A percentile compares a stretch with the other conserved stretches of the same genome.
phyloP scores from a whole-genome alignment of 2,113 vertebrate species.

The Fulmarus glacialis region DNA sequence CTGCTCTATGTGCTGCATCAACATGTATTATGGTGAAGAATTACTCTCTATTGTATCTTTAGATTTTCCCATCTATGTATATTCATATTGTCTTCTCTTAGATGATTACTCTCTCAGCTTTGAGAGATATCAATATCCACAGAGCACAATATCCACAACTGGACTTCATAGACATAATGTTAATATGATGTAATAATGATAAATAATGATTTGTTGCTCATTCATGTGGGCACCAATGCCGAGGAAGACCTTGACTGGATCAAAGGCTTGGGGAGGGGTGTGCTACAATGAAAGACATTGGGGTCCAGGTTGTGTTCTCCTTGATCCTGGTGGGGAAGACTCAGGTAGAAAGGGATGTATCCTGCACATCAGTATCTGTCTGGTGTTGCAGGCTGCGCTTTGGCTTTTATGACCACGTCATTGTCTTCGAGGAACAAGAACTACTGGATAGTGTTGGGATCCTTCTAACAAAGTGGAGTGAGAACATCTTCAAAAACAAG shows the following conservation, averaged over 20 bases:
- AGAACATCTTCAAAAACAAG: not conserved
- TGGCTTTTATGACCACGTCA: not conserved
- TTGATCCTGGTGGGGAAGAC: not conserved
- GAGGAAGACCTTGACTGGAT: not conserved
- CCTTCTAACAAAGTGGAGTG: not conserved
- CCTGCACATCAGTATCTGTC: not conserved
- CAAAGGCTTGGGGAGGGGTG: not conserved
- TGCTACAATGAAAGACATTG: not conserved
- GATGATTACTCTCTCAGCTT: not conserved
- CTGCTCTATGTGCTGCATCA: rapidly evolving
- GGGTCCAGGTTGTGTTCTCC: not conserved
- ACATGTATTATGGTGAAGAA: not conserved
- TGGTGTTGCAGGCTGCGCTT: not conserved
- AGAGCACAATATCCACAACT: not conserved
- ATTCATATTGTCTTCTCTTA: not conserved
- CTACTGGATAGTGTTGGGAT: not conserved
- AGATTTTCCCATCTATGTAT: not conserved
- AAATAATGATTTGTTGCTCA: not conserved
- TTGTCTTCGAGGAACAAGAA: not conserved
- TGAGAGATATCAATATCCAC: no score
- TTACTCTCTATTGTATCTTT: not conserved
- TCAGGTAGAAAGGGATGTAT: not conserved
- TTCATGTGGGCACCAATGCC: not conserved
- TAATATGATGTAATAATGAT: not conserved
- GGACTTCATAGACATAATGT: not conserved